Percentiles rank a stretch among this genome's conserved stretches.
Conservation (phyloP, 2,797 vertebrate genomes). For the Hybognathus amarus region DNA sequence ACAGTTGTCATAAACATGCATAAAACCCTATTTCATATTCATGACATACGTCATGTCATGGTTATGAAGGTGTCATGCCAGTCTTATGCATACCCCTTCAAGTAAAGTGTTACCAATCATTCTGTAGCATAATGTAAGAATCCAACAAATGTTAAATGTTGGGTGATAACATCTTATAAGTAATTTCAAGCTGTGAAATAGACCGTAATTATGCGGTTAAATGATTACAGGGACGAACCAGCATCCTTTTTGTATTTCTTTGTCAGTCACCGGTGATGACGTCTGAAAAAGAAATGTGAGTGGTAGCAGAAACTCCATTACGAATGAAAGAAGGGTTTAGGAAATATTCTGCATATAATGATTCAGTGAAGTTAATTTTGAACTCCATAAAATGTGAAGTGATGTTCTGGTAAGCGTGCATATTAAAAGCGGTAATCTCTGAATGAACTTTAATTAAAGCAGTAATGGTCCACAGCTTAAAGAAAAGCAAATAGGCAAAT, state of each 20-base stretch:
- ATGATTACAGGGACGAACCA: not conserved
- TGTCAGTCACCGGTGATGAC: not conserved
- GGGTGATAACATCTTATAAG: not conserved
- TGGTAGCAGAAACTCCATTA: conserved; percentile 1
- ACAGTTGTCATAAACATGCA: too few relatives aligned
- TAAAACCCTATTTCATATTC: too few relatives aligned
- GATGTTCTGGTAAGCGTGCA: conserved; percentile 37
- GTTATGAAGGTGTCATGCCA: too few relatives aligned
- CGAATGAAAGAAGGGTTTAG: conserved; percentile 7
- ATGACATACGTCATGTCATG: too few relatives aligned
- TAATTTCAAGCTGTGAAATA: not conserved
- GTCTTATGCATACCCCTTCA: too few relatives aligned
- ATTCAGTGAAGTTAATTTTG: conserved; percentile 45
- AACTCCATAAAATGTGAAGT: conserved; percentile 37
- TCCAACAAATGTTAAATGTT: not conserved
- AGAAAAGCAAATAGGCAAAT: conserved; percentile 60
- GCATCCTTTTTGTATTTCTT: not conserved
- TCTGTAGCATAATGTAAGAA: not conserved
- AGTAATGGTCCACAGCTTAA: conserved; percentile 59
- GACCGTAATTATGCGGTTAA: not conserved
- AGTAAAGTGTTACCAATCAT: too few relatives aligned
- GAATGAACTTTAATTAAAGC: conserved; percentile 63
- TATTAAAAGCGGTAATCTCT: conserved; percentile 54
- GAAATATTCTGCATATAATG: conserved; percentile 26
- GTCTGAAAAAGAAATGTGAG: not conserved